Conservation (phyloP, 1,140 invertebrate genomes). For the Doryteuthis pealeii region DNA sequence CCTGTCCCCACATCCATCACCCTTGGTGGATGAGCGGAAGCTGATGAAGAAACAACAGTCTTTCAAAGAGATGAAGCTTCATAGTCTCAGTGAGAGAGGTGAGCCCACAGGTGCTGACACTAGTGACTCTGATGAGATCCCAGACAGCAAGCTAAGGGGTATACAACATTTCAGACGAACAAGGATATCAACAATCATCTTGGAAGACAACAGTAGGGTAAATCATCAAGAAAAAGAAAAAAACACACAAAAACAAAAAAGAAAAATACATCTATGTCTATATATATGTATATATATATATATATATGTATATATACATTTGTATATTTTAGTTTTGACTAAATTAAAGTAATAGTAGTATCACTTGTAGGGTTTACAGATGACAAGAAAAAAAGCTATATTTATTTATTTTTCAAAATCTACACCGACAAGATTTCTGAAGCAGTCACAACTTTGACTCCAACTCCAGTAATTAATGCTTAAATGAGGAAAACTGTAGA, state of each 20-base stretch:
- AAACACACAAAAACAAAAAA: no score
- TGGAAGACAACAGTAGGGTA: conserved; percentile 10
- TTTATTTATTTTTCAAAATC: no score
- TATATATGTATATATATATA: no score
- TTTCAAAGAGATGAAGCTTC: background rate
- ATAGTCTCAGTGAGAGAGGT: conserved; percentile 6
- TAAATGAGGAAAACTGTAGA: no score
- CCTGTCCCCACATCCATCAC: conserved; percentile 54
- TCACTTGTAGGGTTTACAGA: no score
- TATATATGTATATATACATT: no score
- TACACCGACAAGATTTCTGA: no score
- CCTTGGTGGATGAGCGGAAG: conserved; percentile 50
- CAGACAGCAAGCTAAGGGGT: conserved; percentile 1
- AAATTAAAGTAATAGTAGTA: background rate
- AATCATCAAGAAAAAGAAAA: background rate
- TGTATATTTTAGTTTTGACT: background rate
- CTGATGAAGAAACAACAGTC: conserved; percentile 7
- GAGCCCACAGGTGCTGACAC: conserved; percentile 3
- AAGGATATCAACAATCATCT: background rate
- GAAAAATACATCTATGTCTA: no score
- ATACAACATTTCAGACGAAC: background rate
- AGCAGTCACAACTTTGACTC: no score
- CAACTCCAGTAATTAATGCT: no score
- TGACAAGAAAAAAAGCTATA: no score
- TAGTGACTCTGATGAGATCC: background rate